A percentile compares a stretch with the other conserved stretches of the same genome.
phyloP scores from a whole-genome alignment of 2,888 invertebrate species.

The Artemia sinica region DNA sequence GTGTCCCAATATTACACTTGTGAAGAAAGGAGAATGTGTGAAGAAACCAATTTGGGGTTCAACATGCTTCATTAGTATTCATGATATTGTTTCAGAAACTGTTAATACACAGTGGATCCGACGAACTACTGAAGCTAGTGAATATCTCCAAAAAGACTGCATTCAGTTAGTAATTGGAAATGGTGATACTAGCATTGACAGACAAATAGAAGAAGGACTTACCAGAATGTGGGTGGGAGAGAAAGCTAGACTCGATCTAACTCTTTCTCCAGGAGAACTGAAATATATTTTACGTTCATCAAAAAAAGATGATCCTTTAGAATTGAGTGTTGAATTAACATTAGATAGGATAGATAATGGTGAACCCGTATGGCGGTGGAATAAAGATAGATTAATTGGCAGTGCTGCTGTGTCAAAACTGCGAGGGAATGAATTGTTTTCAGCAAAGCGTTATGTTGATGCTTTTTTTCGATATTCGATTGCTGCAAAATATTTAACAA shows the following conservation, averaged over 20 bases:
- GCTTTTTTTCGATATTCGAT: constrained; percentile 4
- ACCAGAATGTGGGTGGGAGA: background rate
- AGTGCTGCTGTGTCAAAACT: background rate
- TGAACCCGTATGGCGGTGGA: background rate
- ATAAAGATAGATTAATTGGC: background rate
- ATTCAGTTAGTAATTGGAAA: background rate
- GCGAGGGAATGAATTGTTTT: constrained; percentile 4
- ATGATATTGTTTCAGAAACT: background rate
- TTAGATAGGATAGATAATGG: background rate
- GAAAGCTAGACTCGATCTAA: background rate
- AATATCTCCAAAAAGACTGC: background rate
- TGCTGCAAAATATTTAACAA: constrained; percentile 6
- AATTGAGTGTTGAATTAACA: background rate
- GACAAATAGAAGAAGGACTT: background rate
- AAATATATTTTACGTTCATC: background rate
- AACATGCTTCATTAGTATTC: background rate
- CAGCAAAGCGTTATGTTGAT: background rate
- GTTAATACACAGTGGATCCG: background rate
- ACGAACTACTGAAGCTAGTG: constrained; percentile 1
- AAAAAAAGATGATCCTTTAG: background rate
- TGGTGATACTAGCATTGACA: background rate
- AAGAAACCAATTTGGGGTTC: background rate
- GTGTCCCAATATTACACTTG: background rate
- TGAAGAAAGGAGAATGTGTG: background rate
- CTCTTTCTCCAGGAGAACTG: background rate